Evolutionary conservation across 2,797 vertebrate genomes (phyloP).

Genomic region (Muscicapa striata): DNA sequence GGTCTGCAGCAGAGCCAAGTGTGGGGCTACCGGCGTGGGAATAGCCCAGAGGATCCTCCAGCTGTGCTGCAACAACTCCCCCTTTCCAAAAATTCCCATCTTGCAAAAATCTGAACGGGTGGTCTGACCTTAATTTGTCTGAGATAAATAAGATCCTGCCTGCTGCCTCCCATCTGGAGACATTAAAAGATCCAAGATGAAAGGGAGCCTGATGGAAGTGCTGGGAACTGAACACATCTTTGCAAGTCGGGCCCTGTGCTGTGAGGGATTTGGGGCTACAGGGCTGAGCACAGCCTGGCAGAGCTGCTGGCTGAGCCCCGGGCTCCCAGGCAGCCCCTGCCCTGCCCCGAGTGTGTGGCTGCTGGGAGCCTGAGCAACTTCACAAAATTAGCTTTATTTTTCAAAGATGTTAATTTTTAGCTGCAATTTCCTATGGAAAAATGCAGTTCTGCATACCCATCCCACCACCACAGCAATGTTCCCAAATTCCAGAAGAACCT

Average conservation of each 20-base stretch:
- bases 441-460: background rate
- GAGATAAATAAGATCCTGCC: conserved; percentile 4
- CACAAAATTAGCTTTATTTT: background rate
- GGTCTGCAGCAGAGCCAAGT: background rate
- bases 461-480: background rate
- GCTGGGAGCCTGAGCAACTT: background rate
- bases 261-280: background rate
- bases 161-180: background rate
- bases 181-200: background rate
- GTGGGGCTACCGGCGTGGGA: background rate
- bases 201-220: background rate
- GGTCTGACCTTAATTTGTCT: conserved; percentile 26
- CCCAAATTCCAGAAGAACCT: background rate
- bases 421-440: conserved; percentile 21
- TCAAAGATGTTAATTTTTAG: background rate
- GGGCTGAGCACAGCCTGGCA: background rate
- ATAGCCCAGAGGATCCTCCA: background rate
- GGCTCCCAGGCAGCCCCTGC: background rate
- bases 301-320: background rate
- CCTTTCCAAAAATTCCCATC: background rate
- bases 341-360: fast-evolving
- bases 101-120: background rate
- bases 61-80: background rate
- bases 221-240: background rate
- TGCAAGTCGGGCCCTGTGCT: fast-evolving